Conservation (phyloP, 2,113 vertebrate species). For the Zingel zingel region DNA sequence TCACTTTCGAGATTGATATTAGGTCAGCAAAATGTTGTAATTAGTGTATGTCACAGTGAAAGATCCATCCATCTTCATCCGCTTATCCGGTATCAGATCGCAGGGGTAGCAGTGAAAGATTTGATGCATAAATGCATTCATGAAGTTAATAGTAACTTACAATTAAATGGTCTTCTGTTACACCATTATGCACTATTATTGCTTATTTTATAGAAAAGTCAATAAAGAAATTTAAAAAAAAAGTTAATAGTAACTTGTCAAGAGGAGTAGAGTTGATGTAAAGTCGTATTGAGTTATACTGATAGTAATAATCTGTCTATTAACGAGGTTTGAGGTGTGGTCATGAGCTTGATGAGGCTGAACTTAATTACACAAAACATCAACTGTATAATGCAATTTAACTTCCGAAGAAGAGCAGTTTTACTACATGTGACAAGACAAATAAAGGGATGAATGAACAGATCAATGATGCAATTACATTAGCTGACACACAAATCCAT, state of each 20-base stretch:
- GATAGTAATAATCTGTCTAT: constrained; percentile 1
- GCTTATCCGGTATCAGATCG: too few species aligned
- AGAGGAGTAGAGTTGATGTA: neutral
- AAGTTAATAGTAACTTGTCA: constrained; percentile 2
- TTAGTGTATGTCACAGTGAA: neutral
- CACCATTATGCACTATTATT: too few species aligned
- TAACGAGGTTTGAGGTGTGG: neutral
- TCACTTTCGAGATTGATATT: constrained; percentile 4
- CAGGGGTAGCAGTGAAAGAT: too few species aligned
- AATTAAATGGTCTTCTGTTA: too few species aligned
- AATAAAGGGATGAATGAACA: constrained; percentile 62
- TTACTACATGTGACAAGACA: constrained; percentile 56
- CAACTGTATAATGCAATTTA: constrained; percentile 26
- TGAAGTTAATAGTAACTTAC: constrained; percentile 7
- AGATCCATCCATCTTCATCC: too few species aligned
- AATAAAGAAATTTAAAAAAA: too few species aligned
- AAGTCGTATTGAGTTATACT: neutral
- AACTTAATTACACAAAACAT: constrained; percentile 36
- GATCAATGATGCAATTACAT: constrained; percentile 79
- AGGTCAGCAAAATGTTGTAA: neutral
- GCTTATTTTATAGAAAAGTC: too few species aligned
- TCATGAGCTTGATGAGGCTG: constrained; percentile 6
- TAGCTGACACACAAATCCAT: constrained; percentile 73
- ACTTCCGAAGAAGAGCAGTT: constrained; percentile 40
- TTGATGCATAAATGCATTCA: neutral